phyloP scores from a whole-genome alignment of 1,140 invertebrate genomes.

The Gryllus bimaculatus region DNA sequence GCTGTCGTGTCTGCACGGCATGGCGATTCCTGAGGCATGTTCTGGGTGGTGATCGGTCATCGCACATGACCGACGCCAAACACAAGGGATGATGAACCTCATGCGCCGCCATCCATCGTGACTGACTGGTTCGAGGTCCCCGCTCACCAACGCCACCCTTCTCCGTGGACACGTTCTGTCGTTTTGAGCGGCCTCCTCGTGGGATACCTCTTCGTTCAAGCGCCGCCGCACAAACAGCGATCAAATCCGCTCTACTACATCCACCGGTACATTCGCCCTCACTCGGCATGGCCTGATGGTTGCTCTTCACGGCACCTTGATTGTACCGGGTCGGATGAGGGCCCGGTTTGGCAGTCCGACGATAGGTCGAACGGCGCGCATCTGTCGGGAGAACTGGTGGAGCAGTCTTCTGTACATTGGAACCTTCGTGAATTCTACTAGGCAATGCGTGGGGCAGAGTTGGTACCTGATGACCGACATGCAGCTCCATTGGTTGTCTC shows the following conservation, averaged over 20 bases:
- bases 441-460: background rate
- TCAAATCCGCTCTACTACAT: slow-evolving; percentile 33
- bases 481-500: background rate
- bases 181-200: slow-evolving; percentile 49
- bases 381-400: slow-evolving; percentile 55
- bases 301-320: slow-evolving; percentile 4
- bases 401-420: slow-evolving; percentile 54
- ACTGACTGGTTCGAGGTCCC: background rate
- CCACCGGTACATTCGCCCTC: slow-evolving; percentile 30
- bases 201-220: slow-evolving; percentile 43
- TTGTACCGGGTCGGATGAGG: slow-evolving; percentile 28
- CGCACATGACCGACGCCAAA: no score
- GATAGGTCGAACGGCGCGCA: slow-evolving; percentile 35
- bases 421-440: slow-evolving; percentile 35
- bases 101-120: no score
- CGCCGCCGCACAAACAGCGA: slow-evolving; percentile 24
- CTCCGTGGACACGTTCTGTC: slow-evolving; percentile 46
- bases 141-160: slow-evolving; percentile 23
- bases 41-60: no score
- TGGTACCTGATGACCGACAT: background rate
- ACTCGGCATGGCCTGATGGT: slow-evolving; percentile 7
- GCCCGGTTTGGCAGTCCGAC: slow-evolving; percentile 40
- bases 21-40: no score
- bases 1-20: no score
- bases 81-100: no score